Percentiles rank a stretch among this genome's conserved stretches.
Conservation (phyloP, 2,797 vertebrate species). For the Staurois parvus region DNA sequence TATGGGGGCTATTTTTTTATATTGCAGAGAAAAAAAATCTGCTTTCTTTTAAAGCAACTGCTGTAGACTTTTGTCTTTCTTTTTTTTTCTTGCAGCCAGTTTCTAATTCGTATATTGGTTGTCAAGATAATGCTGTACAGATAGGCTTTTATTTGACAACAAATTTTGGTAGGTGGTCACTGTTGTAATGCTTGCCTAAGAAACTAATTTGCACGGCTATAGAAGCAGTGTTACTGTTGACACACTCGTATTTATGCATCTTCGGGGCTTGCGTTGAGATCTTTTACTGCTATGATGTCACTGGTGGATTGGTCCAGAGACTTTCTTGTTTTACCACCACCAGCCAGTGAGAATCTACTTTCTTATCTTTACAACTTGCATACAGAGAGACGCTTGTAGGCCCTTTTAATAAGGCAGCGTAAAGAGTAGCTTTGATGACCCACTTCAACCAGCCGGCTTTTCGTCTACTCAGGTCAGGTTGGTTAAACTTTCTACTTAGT, state of each 20-base stretch:
- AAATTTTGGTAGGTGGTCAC: not conserved
- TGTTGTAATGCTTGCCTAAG: constrained; percentile 10
- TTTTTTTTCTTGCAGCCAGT: not conserved
- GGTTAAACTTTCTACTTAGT: no score
- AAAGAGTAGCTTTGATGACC: no score
- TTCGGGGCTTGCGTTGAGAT: not conserved
- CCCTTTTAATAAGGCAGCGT: no score
- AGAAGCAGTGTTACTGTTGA: not conserved
- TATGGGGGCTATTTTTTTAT: not conserved
- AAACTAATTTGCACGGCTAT: not conserved
- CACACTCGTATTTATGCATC: not conserved
- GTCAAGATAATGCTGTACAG: not conserved
- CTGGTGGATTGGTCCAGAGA: no score
- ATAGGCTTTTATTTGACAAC: not conserved
- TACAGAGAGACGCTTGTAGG: no score
- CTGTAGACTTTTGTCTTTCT: not conserved
- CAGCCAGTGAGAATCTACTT: no score
- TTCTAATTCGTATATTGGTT: not conserved
- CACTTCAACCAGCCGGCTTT: no score
- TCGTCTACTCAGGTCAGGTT: no score
- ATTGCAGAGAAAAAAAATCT: constrained; percentile 14
- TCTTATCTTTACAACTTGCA: no score
- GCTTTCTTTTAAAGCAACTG: not conserved
- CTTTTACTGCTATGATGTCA: no score
- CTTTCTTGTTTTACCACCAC: no score